Base-by-base conservation (phyloP, 1,140 invertebrate species). In the Formica selysi region DNA sequence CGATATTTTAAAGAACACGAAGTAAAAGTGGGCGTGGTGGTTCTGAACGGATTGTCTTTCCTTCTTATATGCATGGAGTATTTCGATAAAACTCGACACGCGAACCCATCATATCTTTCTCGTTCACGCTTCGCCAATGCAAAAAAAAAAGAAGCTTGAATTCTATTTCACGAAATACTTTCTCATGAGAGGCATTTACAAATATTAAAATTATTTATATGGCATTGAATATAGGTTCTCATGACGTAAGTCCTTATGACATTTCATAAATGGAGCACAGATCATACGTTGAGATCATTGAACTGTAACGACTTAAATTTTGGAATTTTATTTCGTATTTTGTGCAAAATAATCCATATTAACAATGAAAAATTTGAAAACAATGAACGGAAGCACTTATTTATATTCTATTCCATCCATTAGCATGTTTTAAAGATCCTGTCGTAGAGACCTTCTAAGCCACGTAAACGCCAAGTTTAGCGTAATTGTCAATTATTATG, bases 1-100 rank as follows among this genome's bases (percentile, higher is more conserved):
- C 92, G 93, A 94, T 93, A 93, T 92, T 93, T 90, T 87, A 93
- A 93, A 93, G 92, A 93, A 92, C 92, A 90, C 89, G 48, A 87
- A 86, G 93, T 93, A 94, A 93, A 94, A 93, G 93, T 94, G 76
- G 93, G 93, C 91, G 93, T 92, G 92, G 91, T 86, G 83, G 80
- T 86, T 88, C 84, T 76, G 76, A 83, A 89, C 79, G 83, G 87
- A 92, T 90, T 90, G 67, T 91, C 79, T 81, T 86, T 91, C 85
- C 74, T 81, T 86, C 85, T 78, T 70, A 32, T 7, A 41, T 83
- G n/a, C 54, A 41, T 71, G 5, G 3, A 7, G 26, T 48, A 4
- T 38, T 61, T 11, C 44, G 41, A 54, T 67, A 62, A 73, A 79
- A 41, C 62, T 29, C 26, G 26, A 61, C 59, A 64, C 57, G 71